phyloP scores from a whole-genome alignment of 1,140 invertebrate genomes.

The Heliothis subflexa region DNA sequence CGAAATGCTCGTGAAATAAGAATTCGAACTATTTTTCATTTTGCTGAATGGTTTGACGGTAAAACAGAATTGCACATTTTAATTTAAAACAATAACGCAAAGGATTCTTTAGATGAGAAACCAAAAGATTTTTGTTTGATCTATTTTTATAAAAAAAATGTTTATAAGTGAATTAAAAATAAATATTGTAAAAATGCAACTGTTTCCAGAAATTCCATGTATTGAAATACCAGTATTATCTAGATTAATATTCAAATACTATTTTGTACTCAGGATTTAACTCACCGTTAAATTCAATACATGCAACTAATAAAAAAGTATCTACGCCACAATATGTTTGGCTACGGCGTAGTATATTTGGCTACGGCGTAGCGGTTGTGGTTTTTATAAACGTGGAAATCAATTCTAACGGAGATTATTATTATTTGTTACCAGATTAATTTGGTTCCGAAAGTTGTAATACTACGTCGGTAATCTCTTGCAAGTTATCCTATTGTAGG shows the following conservation, averaged over 20 bases:
- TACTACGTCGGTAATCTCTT: constrained; percentile 5
- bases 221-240: too few relatives aligned
- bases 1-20: background rate
- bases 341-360: constrained; percentile 14
- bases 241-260: too few relatives aligned
- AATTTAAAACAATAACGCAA: constrained; percentile 13
- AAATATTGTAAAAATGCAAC: background rate
- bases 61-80: background rate
- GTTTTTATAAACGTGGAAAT: constrained; percentile 19
- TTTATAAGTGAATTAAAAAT: background rate
- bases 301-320: background rate
- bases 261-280: too few relatives aligned
- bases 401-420: constrained; percentile 21
- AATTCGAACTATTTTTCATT: background rate
- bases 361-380: constrained; percentile 24
- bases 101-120: background rate
- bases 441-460: constrained; percentile 1
- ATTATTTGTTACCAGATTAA: constrained; percentile 23
- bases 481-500: background rate
- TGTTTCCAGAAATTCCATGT: too few relatives aligned
- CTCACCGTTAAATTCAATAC: too few relatives aligned
- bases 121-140: background rate
- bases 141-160: too few relatives aligned
- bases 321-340: background rate
- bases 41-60: background rate